These are phyloP conservation scores for Amblyjoppa fuscipennis DNA, from an alignment of 2,888 invertebrate genomes.

Conservation along the genomic window DNA sequence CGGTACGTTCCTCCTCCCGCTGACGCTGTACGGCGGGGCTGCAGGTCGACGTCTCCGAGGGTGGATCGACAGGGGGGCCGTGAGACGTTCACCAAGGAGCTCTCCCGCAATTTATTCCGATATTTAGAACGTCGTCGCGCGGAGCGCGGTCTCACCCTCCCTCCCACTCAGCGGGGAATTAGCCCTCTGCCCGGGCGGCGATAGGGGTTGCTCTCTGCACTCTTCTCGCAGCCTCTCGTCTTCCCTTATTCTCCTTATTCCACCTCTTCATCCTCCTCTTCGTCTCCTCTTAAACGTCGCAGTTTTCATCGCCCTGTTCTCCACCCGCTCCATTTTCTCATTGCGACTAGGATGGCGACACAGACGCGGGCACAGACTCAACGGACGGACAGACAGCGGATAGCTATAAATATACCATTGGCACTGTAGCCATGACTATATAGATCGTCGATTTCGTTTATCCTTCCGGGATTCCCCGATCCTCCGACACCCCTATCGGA, in stretches of 20 bases:
- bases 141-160: constrained; percentile 46
- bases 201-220: constrained; percentile 52
- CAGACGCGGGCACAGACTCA: constrained; percentile 6
- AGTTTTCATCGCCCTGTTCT: constrained; percentile 27
- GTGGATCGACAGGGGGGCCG: constrained; percentile 35
- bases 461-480: constrained; percentile 45
- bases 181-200: constrained; percentile 51
- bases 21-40: constrained; percentile 55
- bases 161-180: constrained; percentile 46
- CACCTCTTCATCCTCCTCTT: constrained; percentile 30
- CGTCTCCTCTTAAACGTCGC: background rate
- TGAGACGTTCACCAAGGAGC: constrained; percentile 52
- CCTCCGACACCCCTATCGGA: constrained; percentile 71
- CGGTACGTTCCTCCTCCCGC: constrained; percentile 31
- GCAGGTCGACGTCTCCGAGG: constrained; percentile 58
- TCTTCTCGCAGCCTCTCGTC: constrained; percentile 31
- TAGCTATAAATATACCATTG: background rate
- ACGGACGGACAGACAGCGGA: background rate
- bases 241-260: constrained; percentile 27
- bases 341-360: background rate
- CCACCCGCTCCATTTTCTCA: constrained; percentile 17
- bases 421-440: constrained; percentile 1
- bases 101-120: constrained; percentile 82
- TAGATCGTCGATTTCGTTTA: constrained; percentile 43
- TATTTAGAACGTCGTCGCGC: constrained; percentile 77